These are phyloP conservation scores for Penaeus chinensis DNA, from an alignment of 1,140 invertebrate species.

Conservation along the genomic window DNA sequence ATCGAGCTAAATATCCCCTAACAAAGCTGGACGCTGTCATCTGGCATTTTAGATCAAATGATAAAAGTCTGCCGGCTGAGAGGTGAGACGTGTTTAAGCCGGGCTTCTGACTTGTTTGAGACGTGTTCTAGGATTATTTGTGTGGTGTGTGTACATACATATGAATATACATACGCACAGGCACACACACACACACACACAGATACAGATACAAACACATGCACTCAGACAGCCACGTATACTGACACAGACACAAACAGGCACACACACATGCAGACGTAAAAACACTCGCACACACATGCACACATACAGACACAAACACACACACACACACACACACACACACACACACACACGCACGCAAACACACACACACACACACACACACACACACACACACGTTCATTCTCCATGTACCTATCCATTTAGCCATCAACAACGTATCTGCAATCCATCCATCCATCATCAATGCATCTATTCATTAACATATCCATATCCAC, in stretches of 20 bases:
- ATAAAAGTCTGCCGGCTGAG: not conserved
- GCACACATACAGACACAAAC: not conserved
- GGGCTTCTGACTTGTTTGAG: not conserved
- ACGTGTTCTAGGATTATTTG: not conserved
- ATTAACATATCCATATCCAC: not conserved
- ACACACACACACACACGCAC: no score
- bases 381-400: no score
- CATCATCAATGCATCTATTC: not conserved
- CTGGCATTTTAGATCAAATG: conserved; percentile 11
- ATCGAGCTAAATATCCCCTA: not conserved
- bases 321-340: no score
- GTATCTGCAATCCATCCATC: no score
- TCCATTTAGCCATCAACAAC: no score
- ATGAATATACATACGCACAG: not conserved
- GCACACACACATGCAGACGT: not conserved
- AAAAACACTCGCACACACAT: not conserved
- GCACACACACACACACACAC: not conserved
- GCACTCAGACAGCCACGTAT: not conserved
- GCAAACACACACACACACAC: no score
- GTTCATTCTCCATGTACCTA: no score
- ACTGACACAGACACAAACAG: not conserved
- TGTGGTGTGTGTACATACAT: not conserved
- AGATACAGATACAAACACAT: not conserved
- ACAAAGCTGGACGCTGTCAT: conserved; percentile 19
- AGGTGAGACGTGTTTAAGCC: not conserved